Base-by-base conservation (phyloP, 2,888 invertebrate genomes). In the Calliscelio sp. region DNA sequence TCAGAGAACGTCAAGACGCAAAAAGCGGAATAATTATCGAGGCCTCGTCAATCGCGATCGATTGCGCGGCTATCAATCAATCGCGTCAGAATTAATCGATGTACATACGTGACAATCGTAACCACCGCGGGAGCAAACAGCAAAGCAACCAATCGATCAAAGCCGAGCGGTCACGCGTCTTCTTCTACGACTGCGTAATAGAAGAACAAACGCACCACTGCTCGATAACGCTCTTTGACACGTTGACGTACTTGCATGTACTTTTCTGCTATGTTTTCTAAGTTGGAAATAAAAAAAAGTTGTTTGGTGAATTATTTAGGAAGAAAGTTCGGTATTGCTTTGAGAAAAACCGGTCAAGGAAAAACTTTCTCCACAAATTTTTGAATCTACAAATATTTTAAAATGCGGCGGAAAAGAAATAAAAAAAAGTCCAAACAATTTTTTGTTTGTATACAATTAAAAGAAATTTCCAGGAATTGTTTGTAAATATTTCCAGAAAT, bases 31-130 rank as follows among this genome's bases (percentile, higher is more conserved):
- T 78, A 78, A 83, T 83, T 83, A 73, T 80, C 70, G 79, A 79
- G 74, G 61, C 78, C 68, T 85, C 89, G 89, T 88, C 89, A 90
- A 89, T 85, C 82, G 89, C 91, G 88, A 91, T 91, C 90, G 89
- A 90, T 89, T 86, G 85, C 73, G 85, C 81, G 73, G 87, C 91
- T 90, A 92, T 93, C 93, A 92, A 92, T 93, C 93, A 92, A 90
- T 88, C 90, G 87, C 88, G 91, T 92, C 91, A 89, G 88, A 90
- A 92, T 91, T 93, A 93, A 93, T 92, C 91, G 92, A 92, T 92
- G 90, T 88, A 90, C n/a, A n/a, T n/a, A n/a, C 91, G 92, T 92
- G 92, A 93, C 92, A 92, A 92, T 91, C 91, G 74, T 70, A 75
- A 75, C 75, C 80, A 77, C 66, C 51, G 59, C 81, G 87, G 32